Percentiles rank a stretch among this genome's conserved stretches.
phyloP scores from a whole-genome alignment of 2,113 vertebrate species.

The Puma concolor region DNA sequence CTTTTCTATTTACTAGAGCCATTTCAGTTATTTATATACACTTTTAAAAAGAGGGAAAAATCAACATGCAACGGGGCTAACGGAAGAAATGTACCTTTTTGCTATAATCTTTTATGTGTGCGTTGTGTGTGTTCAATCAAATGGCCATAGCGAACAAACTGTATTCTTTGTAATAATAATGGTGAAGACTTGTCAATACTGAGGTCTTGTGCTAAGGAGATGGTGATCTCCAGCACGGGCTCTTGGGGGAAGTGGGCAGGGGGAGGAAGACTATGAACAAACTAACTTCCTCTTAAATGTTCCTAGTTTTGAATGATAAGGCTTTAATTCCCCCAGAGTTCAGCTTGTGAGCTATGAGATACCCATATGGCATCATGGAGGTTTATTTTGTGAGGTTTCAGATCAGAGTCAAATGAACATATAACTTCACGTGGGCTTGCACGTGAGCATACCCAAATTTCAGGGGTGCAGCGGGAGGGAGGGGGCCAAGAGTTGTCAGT shows the following conservation, averaged over 20 bases:
- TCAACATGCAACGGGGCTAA: not conserved
- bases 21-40: not conserved
- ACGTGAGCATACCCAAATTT: not conserved
- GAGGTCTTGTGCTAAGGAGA: not conserved
- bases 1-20: not conserved
- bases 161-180: not conserved
- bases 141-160: not conserved
- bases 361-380: not conserved
- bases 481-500: not conserved
- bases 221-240: not conserved
- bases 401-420: not conserved
- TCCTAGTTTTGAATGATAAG: not conserved
- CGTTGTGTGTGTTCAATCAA: not conserved
- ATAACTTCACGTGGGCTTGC: not conserved
- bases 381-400: constrained; percentile 24
- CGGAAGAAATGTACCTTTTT: not conserved
- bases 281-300: not conserved
- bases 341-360: not conserved
- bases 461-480: not conserved
- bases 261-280: not conserved
- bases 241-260: no score
- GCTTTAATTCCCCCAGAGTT: constrained; percentile 29
- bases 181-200: not conserved
- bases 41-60: not conserved
- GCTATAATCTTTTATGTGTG: not conserved